phyloP scores from a whole-genome alignment of 2,113 vertebrate species.

The Anguilla japonica region DNA sequence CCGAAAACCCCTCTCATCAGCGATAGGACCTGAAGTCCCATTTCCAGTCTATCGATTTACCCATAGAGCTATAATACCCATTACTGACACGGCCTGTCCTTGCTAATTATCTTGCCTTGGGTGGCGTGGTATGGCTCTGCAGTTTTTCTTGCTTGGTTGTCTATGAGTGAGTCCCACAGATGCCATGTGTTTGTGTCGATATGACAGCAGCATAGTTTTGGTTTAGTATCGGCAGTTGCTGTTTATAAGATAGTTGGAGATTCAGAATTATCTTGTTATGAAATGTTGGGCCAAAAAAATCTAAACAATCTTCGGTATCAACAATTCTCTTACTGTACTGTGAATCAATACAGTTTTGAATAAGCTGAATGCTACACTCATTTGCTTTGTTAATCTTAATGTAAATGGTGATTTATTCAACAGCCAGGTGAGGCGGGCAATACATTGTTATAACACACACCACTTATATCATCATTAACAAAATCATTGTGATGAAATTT shows the following conservation, averaged over 20 bases:
- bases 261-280: background rate
- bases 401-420: background rate
- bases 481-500: background rate
- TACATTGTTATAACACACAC: background rate
- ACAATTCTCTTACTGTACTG: background rate
- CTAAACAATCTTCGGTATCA: background rate
- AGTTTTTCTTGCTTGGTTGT: background rate
- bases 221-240: background rate
- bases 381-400: background rate
- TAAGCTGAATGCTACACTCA: background rate
- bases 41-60: slow-evolving; percentile 38
- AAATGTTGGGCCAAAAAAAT: background rate
- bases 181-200: background rate
- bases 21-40: slow-evolving; percentile 10
- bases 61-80: slow-evolving; percentile 14
- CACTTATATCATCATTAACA: background rate
- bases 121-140: background rate
- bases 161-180: background rate
- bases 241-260: background rate
- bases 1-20: background rate
- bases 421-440: background rate
- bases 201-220: background rate
- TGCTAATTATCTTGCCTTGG: background rate
- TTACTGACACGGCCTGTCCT: background rate
- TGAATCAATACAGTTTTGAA: background rate